Conservation (phyloP, 2,888 invertebrate species). For the Parnassius glacialis region DNA sequence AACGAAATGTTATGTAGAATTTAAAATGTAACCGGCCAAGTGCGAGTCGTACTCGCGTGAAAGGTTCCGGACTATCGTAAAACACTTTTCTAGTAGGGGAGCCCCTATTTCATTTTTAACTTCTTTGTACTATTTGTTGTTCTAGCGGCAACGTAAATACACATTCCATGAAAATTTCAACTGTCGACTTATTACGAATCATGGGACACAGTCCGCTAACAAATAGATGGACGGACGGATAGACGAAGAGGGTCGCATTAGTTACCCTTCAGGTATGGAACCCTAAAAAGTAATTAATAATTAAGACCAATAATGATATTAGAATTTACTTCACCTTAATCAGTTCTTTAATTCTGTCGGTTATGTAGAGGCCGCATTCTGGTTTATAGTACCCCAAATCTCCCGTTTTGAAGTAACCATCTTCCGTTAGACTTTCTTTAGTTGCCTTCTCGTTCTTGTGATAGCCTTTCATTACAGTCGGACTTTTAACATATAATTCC, state of each 20-base stretch:
- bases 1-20: neutral
- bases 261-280: too few relatives aligned
- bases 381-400: conserved; percentile 86
- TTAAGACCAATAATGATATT: neutral
- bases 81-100: too few relatives aligned
- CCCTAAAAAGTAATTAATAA: neutral
- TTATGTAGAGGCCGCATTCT: conserved; percentile 83
- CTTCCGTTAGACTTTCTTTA: conserved; percentile 81
- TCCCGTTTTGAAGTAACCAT: conserved; percentile 89
- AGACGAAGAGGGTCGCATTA: too few relatives aligned
- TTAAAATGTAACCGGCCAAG: neutral
- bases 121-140: too few relatives aligned
- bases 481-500: conserved; percentile 87
- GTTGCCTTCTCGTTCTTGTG: conserved; percentile 88
- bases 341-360: conserved; percentile 91
- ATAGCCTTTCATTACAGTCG: conserved; percentile 85
- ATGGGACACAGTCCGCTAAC: too few relatives aligned
- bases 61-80: too few relatives aligned
- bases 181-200: too few relatives aligned
- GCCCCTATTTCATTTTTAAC: too few relatives aligned
- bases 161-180: too few relatives aligned
- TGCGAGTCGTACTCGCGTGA: too few relatives aligned
- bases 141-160: too few relatives aligned
- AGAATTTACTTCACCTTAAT: conserved; percentile 82
- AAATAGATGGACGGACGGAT: too few relatives aligned